A percentile compares a stretch with the other conserved stretches of the same genome.
phyloP scores from a whole-genome alignment of 2,888 invertebrate species.

The Cyrtodaria siliqua region DNA sequence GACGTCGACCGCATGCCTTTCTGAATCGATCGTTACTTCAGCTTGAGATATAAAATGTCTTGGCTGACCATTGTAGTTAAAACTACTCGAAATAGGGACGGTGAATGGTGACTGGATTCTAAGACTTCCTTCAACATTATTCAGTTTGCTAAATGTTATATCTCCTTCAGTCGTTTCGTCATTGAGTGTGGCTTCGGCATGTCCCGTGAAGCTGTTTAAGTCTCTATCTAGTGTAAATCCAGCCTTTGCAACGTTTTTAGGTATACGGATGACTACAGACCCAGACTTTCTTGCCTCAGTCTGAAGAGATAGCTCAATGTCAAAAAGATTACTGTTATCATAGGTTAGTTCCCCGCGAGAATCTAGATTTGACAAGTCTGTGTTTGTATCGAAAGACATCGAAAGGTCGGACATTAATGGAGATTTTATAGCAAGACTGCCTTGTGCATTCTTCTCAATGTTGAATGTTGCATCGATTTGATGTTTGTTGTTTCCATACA shows the following conservation, averaged over 20 bases:
- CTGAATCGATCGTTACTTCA: constrained; percentile 11
- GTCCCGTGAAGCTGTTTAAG: not conserved
- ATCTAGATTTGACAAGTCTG: no score
- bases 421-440: no score
- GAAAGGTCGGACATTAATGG: no score
- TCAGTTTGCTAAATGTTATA: not conserved
- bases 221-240: not conserved
- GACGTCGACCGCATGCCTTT: not conserved
- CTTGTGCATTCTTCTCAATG: no score
- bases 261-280: no score
- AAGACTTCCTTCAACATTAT: not conserved
- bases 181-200: not conserved
- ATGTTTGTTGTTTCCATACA: not conserved
- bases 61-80: not conserved
- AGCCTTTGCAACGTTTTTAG: no score
- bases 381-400: no score
- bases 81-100: not conserved
- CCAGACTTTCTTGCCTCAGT: no score
- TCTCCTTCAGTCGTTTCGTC: not conserved
- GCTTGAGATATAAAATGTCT: not conserved
- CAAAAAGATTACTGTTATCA: no score
- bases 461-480: not conserved
- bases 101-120: constrained; percentile 2
- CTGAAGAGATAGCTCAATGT: no score
- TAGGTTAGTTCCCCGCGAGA: no score